Evolutionary conservation across 2,888 invertebrate species (phyloP).

Genomic region (Eristalinus aeneus): DNA sequence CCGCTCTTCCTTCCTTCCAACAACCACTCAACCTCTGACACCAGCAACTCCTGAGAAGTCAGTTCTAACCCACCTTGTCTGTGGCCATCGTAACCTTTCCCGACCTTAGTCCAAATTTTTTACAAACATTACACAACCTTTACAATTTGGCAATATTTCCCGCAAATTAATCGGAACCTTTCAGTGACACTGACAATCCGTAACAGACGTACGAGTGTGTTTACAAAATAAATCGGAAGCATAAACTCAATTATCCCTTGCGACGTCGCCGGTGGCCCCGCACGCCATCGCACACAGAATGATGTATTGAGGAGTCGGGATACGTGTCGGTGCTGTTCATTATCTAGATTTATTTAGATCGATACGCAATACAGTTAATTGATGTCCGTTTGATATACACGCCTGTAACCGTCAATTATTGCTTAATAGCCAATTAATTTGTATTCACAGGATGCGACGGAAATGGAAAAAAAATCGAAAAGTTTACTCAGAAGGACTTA

Average conservation of each 20-base stretch:
- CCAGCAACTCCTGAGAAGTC: too few relatives aligned
- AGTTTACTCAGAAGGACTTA: not conserved
- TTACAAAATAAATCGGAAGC: not conserved
- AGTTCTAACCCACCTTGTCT: too few relatives aligned
- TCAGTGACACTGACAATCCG: not conserved
- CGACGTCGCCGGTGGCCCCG: not conserved
- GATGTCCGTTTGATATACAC: constrained; percentile 4
- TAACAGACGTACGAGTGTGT: not conserved
- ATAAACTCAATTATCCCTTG: not conserved
- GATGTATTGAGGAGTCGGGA: not conserved
- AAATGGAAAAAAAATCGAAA: not conserved
- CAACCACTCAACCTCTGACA: too few relatives aligned
- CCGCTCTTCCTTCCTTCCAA: too few relatives aligned
- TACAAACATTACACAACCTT: not conserved
- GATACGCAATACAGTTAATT: not conserved
- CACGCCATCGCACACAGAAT: not conserved
- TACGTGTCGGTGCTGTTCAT: not conserved
- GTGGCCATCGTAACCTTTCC: too few relatives aligned
- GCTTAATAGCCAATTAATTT: constrained; percentile 30
- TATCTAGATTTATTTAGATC: not conserved
- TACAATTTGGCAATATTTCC: not conserved
- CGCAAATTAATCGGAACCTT: not conserved
- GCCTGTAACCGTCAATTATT: constrained; percentile 1
- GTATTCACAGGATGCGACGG: constrained; percentile 3
- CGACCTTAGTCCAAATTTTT: too few relatives aligned